Percentiles rank a stretch among this genome's conserved stretches.
Conservation (phyloP, 2,797 vertebrate genomes). For the Podarcis lilfordi region DNA sequence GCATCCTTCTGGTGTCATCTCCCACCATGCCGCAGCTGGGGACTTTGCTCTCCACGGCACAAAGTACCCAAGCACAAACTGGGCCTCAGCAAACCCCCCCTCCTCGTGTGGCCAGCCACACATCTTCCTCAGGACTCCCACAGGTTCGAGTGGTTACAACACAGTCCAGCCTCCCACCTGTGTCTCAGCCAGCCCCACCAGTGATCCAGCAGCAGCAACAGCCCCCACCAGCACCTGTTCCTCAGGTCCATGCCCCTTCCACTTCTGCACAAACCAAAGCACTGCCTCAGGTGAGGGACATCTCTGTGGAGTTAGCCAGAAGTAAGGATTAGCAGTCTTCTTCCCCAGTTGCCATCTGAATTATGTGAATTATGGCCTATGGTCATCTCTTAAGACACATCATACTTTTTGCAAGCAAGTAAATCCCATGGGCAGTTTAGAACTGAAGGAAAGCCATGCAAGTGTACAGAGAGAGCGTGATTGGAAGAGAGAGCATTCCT, state of each 20-base stretch:
- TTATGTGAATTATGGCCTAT: not conserved
- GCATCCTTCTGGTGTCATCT: slow-evolving; percentile 93
- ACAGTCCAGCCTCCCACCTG: slow-evolving; percentile 81
- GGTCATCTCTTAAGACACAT: not conserved
- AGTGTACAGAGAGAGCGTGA: not conserved
- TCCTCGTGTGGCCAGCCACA: slow-evolving; percentile 84
- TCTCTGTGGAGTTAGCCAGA: rapidly evolving
- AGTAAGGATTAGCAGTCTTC: not conserved
- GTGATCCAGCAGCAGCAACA: slow-evolving; percentile 70
- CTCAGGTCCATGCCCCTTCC: slow-evolving; percentile 91
- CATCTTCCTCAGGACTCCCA: slow-evolving; percentile 83
- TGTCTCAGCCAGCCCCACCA: slow-evolving; percentile 81
- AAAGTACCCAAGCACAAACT: slow-evolving; percentile 77
- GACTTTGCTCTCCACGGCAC: slow-evolving; percentile 85
- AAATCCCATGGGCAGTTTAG: not conserved
- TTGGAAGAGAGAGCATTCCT: not conserved
- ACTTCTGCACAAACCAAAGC: slow-evolving; percentile 87
- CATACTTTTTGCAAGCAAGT: not conserved
- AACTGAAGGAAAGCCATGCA: not conserved
- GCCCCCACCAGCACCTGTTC: slow-evolving; percentile 79
- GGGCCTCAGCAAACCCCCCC: slow-evolving; percentile 78
- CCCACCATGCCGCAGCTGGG: slow-evolving; percentile 93
- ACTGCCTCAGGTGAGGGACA: slow-evolving; percentile 87
- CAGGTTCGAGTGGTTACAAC: slow-evolving; percentile 93
- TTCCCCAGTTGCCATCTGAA: not conserved